These are phyloP conservation scores for Stichopus chloronotus DNA, from an alignment of 35 echinoderm and acorn worm species.

Conservation along the genomic window DNA sequence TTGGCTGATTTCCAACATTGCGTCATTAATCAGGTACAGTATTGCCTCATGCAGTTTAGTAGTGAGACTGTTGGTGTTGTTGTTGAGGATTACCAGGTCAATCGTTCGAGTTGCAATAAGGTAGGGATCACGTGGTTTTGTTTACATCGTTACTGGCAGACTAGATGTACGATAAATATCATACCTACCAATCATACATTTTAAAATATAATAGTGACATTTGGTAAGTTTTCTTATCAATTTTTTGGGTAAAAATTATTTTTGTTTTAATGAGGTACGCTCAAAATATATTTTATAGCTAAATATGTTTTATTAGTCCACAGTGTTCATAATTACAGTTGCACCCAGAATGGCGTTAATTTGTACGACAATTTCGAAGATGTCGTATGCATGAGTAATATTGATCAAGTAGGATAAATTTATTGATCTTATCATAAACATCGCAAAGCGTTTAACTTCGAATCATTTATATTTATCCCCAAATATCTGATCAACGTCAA, in stretches of 20 bases:
- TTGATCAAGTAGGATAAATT: neutral
- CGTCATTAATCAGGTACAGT: neutral
- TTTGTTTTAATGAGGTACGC: no score
- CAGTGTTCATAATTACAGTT: neutral
- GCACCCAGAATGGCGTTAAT: neutral
- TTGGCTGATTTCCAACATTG: conserved; percentile 50
- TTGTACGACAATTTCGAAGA: neutral
- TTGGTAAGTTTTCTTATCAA: neutral
- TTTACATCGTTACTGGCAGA: conserved; percentile 41
- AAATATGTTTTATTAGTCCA: no score
- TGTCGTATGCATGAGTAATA: neutral
- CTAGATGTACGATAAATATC: neutral
- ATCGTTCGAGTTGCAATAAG: neutral
- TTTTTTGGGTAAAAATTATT: neutral
- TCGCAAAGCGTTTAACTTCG: no score
- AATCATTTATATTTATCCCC: no score
- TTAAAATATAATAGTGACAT: no score
- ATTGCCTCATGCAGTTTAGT: no score
- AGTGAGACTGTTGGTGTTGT: no score
- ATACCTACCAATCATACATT: no score
- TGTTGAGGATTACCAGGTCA: conserved; percentile 5
- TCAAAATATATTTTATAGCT: no score
- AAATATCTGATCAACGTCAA: no score
- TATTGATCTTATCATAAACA: no score
- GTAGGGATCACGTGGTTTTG: conserved; percentile 38